phyloP scores from a whole-genome alignment of 2,797 vertebrate species.

The Chaunax sp. region DNA sequence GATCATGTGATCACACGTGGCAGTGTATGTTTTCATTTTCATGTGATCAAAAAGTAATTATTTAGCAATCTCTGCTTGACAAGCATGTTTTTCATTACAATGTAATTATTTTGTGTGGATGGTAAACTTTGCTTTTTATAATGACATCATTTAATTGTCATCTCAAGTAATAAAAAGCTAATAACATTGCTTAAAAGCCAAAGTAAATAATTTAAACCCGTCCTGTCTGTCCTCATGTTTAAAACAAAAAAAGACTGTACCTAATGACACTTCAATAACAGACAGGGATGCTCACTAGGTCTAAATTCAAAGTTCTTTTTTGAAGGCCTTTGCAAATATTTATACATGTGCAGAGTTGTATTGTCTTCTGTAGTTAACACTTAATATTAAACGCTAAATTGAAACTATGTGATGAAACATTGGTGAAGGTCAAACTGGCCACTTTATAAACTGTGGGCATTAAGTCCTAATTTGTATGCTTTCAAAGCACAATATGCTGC shows the following conservation, averaged over 20 bases:
- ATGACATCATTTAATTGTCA: background rate
- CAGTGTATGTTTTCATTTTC: background rate
- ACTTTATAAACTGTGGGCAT: too few relatives aligned
- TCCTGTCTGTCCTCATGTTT: background rate
- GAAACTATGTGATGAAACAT: background rate
- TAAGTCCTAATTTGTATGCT: too few relatives aligned
- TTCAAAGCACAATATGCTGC: too few relatives aligned
- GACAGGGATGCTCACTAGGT: too few relatives aligned
- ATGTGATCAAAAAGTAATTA: conserved; percentile 8
- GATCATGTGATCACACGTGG: background rate
- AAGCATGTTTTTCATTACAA: background rate
- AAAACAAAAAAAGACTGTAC: too few relatives aligned
- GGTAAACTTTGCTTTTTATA: background rate
- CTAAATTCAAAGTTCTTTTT: too few relatives aligned
- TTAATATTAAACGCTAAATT: background rate
- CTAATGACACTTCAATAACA: too few relatives aligned
- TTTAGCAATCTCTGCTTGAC: background rate
- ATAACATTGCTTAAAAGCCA: background rate
- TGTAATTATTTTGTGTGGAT: background rate
- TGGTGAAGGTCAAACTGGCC: background rate
- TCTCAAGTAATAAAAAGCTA: background rate
- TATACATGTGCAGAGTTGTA: background rate
- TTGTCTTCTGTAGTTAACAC: too few relatives aligned
- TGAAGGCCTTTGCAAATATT: too few relatives aligned
- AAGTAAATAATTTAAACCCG: background rate